Conservation (phyloP, 2,797 vertebrate species). For the Etheostoma nigrum region DNA sequence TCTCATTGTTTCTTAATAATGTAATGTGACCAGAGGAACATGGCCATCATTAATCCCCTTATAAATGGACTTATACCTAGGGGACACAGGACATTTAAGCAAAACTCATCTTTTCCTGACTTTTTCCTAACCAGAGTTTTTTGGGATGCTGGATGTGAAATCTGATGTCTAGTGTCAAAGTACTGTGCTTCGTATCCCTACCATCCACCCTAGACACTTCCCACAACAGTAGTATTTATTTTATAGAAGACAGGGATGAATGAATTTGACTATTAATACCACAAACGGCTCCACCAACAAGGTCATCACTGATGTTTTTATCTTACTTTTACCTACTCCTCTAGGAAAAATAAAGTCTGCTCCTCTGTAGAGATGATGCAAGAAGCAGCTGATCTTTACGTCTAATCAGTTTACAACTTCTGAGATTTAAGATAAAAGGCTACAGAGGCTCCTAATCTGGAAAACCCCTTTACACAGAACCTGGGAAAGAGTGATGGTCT, state of each 20-base stretch:
- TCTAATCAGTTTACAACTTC: slow-evolving; percentile 9
- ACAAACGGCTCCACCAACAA: background rate
- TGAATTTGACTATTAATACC: slow-evolving; percentile 7
- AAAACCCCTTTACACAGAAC: slow-evolving; percentile 57
- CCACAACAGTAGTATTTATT: background rate
- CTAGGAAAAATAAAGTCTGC: slow-evolving; percentile 11
- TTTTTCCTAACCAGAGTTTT: background rate
- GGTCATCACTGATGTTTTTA: slow-evolving; percentile 7
- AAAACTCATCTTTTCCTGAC: too few relatives aligned
- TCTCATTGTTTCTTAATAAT: slow-evolving; percentile 7
- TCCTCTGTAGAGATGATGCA: slow-evolving; percentile 35
- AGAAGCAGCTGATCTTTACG: slow-evolving; percentile 28
- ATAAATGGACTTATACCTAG: slow-evolving; percentile 6
- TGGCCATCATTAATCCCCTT: slow-evolving; percentile 22
- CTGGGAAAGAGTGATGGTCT: slow-evolving; percentile 38
- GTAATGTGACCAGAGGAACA: background rate
- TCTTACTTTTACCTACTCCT: slow-evolving; percentile 11
- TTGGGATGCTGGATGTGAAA: background rate
- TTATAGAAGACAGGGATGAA: background rate
- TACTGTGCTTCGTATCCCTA: background rate
- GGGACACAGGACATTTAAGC: too few relatives aligned
- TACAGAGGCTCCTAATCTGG: slow-evolving; percentile 50
- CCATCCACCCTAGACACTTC: background rate
- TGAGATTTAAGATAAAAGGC: slow-evolving; percentile 31
- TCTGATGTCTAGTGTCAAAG: background rate